Percentiles rank a stretch among this genome's conserved stretches.
phyloP scores from a whole-genome alignment of 2,113 vertebrate species.

The Rostratula benghalensis region DNA sequence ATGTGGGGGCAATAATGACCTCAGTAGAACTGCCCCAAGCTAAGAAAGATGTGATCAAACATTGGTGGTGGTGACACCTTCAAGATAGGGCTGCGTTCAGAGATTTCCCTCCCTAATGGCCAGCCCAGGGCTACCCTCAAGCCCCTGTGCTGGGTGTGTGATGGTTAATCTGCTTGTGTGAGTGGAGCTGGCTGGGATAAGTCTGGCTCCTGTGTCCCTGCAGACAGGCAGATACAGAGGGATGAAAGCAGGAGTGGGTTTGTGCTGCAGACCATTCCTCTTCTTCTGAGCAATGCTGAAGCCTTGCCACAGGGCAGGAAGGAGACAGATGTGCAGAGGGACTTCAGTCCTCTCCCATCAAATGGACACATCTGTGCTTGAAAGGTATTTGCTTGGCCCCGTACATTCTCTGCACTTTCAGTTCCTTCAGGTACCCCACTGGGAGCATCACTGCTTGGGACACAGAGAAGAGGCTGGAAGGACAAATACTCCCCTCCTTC shows the following conservation, averaged over 20 bases:
- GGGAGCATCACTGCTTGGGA: neutral
- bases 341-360: neutral
- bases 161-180: neutral
- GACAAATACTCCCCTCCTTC: neutral
- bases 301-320: neutral
- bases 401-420: neutral
- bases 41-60: neutral
- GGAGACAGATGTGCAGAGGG: neutral
- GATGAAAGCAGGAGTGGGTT: neutral
- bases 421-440: neutral
- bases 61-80: neutral
- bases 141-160: neutral
- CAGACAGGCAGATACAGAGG: neutral
- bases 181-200: neutral
- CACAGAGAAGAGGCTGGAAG: neutral
- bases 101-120: neutral
- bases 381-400: neutral
- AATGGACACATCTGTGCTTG: neutral
- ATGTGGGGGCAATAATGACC: neutral
- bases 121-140: neutral
- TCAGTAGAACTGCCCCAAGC: neutral
- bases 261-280: neutral
- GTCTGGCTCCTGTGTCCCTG: neutral
- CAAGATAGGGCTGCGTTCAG: neutral
- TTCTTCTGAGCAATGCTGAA: neutral